Evolutionary conservation across 2,888 invertebrate species (phyloP), one percentile per base, ranked within the genome.

Genomic region (Asteroscopus sphinx): DNA sequence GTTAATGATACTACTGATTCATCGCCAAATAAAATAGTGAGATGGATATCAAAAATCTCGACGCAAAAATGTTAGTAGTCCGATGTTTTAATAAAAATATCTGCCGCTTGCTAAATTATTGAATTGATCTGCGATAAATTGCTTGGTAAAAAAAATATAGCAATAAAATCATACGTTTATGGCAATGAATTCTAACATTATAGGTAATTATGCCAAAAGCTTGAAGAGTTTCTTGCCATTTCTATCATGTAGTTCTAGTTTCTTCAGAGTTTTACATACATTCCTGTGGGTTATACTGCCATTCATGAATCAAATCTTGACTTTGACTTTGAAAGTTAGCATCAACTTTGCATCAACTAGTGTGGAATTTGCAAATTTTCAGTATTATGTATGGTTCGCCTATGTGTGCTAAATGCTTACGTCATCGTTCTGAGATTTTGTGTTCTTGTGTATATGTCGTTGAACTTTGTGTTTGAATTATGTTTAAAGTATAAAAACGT

Each of bases 371-470:
- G 45, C 45, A 26, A 46, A 45, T 36, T 4, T 4, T 37, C 21
- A 39, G 8, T 40, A 21, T 21, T 21, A 21, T 21, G 21, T 21
- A 21, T n/a, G n/a, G 26, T 37, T 37, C 3, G 60, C 13, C 12
- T 56, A 7, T 61, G 25, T 36, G 35, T 61, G 69, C 56, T 76
- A 76, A 80, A 67, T 63, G 67, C 69, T 71, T 76, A 70, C 62
- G 58, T 79, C 73, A 75, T 37, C 25, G 26, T 54, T 12, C 21
- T 54, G 28, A 33, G 46, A 47, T 57, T 60, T 60, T 56, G 16
- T 58, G 51, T 54, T 57, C 26, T 45, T 46, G 55, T 51, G n/a
- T n/a, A n/a, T n/a, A 52, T 64, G 73, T 66, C 67, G 44, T 61
- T 71, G 72, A 74, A 69, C 76, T 74, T 53, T 57, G 37, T 52